phyloP scores from a whole-genome alignment of 2,797 vertebrate genomes.

The Tokudaia muenninki region DNA sequence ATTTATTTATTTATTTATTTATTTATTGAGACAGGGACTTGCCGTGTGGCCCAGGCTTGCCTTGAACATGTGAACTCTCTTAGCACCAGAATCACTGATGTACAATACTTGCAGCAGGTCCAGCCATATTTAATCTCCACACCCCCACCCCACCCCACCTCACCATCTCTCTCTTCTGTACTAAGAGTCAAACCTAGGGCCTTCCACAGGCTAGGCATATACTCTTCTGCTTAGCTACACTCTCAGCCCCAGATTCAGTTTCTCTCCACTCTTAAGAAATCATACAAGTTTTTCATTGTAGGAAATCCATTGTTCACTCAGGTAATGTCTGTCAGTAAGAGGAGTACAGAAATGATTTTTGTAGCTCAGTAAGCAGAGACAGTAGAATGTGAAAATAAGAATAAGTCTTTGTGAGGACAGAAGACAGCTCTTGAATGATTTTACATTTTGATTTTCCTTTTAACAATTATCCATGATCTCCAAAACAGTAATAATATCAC shows the following conservation, averaged over 20 bases:
- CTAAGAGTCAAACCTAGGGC: neutral
- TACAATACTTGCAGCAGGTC: neutral
- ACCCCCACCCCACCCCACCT: too few species aligned
- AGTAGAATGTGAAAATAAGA: neutral
- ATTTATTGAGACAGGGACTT: neutral
- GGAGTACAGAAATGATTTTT: neutral
- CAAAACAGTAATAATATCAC: neutral
- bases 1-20: neutral
- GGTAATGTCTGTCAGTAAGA: neutral
- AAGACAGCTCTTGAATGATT: constrained; percentile 2
- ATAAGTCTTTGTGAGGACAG: neutral
- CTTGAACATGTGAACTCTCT: too few species aligned
- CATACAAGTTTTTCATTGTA: neutral
- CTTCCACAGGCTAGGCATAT: neutral
- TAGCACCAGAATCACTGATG: too few species aligned
- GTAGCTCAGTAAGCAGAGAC: neutral
- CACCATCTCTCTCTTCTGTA: neutral
- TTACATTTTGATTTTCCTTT: constrained; percentile 39
- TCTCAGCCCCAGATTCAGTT: neutral
- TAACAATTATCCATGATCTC: constrained; percentile 31
- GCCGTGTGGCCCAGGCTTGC: neutral
- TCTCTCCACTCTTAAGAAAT: constrained; percentile 36
- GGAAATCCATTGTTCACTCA: neutral
- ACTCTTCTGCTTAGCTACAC: neutral
- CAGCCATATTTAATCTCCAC: neutral